These are phyloP conservation scores for Liposcelis brunnea DNA, from an alignment of 2,888 invertebrate species.

Conservation along the genomic window DNA sequence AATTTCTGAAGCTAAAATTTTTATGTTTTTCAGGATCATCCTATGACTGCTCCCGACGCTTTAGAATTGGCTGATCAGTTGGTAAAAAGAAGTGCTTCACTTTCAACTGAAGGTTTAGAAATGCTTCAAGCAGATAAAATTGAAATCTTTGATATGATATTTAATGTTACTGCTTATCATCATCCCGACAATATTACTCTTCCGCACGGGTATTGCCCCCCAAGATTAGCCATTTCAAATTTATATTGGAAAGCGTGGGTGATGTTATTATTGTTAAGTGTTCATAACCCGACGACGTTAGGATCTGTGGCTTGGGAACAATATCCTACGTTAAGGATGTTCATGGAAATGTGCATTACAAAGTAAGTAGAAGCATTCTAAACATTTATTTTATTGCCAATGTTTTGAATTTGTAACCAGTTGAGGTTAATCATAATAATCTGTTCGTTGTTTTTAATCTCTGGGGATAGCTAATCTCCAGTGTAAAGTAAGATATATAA, in stretches of 20 bases:
- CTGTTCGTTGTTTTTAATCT: background rate
- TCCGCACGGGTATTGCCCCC: conserved; percentile 62
- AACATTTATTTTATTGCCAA: too few species aligned
- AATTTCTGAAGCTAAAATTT: too few species aligned
- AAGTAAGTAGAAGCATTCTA: too few species aligned
- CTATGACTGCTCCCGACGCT: conserved; percentile 62
- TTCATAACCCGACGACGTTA: conserved; percentile 80
- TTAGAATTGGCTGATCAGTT: conserved; percentile 74
- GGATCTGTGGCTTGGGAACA: conserved; percentile 75
- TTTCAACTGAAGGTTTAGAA: conserved; percentile 42
- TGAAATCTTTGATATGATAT: conserved; percentile 75
- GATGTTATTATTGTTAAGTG: conserved; percentile 69
- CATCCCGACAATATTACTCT: conserved; percentile 84
- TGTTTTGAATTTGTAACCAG: too few species aligned
- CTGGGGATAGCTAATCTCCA: background rate
- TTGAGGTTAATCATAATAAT: too few species aligned
- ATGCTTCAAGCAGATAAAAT: conserved; percentile 43
- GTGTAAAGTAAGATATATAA: too few species aligned
- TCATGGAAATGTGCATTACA: conserved; percentile 95
- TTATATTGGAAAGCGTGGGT: conserved; percentile 93
- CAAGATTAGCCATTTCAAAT: conserved; percentile 76
- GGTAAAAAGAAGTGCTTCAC: conserved; percentile 64
- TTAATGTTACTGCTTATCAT: conserved; percentile 78
- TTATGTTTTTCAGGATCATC: conserved; percentile 44
- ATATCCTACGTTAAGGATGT: conserved; percentile 74